A percentile compares a stretch with the other conserved stretches of the same genome.
Conservation (phyloP, 2,888 invertebrate species). For the Sturmia bella region DNA sequence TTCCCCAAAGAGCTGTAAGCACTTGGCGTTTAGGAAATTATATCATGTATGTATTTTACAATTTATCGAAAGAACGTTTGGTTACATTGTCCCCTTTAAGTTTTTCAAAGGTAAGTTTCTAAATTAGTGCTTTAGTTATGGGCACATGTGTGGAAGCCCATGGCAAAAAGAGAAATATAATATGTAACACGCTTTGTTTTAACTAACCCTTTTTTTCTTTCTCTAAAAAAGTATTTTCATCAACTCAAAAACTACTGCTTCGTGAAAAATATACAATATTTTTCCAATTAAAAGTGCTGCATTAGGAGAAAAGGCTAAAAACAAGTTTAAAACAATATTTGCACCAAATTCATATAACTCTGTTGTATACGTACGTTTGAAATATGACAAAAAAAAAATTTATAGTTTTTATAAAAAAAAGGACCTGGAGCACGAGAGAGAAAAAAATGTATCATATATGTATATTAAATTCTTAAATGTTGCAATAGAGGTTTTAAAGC, state of each 20-base stretch:
- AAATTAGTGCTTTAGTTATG: too few species aligned
- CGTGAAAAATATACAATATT: slow-evolving; percentile 7
- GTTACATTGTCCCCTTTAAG: too few species aligned
- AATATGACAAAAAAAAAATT: neutral
- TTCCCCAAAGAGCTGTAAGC: too few species aligned
- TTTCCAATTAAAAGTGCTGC: slow-evolving; percentile 7
- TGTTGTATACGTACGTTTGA: neutral
- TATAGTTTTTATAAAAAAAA: neutral
- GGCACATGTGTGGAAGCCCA: too few species aligned
- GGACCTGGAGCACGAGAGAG: neutral
- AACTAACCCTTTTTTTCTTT: neutral
- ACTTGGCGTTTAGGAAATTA: too few species aligned
- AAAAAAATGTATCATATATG: slow-evolving; percentile 38
- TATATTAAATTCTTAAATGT: slow-evolving; percentile 49
- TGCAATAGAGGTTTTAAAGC: slow-evolving; percentile 57
- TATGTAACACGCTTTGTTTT: neutral
- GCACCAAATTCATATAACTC: slow-evolving; percentile 4
- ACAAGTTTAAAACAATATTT: neutral
- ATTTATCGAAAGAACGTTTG: too few species aligned
- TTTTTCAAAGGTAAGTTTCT: too few species aligned
- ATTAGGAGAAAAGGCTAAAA: neutral
- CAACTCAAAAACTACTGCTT: neutral
- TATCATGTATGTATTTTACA: too few species aligned
- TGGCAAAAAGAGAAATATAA: too few species aligned
- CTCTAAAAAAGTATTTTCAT: neutral